phyloP scores from a whole-genome alignment of 1,140 invertebrate species.

The Streblospio benedicti region DNA sequence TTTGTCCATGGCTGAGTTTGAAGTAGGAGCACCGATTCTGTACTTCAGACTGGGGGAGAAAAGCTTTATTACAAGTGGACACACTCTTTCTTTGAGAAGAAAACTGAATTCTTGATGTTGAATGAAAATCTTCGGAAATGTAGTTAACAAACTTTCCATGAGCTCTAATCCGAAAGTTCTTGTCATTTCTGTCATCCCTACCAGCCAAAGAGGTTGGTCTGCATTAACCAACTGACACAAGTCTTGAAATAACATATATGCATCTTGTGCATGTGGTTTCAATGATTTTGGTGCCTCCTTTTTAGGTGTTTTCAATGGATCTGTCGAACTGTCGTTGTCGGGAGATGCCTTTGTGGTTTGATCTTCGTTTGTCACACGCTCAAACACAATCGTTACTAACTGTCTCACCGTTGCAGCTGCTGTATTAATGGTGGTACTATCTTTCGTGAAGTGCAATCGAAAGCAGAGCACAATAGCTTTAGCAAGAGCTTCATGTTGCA shows the following conservation, averaged over 20 bases:
- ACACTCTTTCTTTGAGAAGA: constrained; percentile 89
- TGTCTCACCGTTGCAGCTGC: constrained; percentile 94
- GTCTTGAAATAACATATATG: constrained; percentile 93
- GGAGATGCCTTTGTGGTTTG: neutral
- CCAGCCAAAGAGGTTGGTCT: constrained; percentile 88
- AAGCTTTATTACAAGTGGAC: constrained; percentile 91
- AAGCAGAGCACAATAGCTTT: constrained; percentile 94
- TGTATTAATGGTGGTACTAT: constrained; percentile 88
- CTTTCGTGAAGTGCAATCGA: constrained; percentile 85
- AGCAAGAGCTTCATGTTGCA: constrained; percentile 84
- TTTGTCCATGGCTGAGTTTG: constrained; percentile 69
- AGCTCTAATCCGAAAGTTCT: constrained; percentile 92
- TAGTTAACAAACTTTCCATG: constrained; percentile 81
- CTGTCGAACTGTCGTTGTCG: constrained; percentile 49
- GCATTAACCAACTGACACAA: constrained; percentile 92
- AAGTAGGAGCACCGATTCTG: constrained; percentile 43
- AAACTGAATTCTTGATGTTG: constrained; percentile 90
- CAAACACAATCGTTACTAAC: constrained; percentile 91
- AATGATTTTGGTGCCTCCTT: constrained; percentile 55
- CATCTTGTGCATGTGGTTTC: constrained; percentile 82
- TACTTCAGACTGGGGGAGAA: constrained; percentile 75
- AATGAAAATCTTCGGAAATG: constrained; percentile 85
- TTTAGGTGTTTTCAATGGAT: constrained; percentile 69
- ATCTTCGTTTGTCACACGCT: constrained; percentile 69
- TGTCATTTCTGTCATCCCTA: constrained; percentile 93